Percentiles rank a stretch among this genome's conserved stretches.
Evolutionary conservation across 2,113 vertebrate species (phyloP).

Genomic region (Platanista minor): DNA sequence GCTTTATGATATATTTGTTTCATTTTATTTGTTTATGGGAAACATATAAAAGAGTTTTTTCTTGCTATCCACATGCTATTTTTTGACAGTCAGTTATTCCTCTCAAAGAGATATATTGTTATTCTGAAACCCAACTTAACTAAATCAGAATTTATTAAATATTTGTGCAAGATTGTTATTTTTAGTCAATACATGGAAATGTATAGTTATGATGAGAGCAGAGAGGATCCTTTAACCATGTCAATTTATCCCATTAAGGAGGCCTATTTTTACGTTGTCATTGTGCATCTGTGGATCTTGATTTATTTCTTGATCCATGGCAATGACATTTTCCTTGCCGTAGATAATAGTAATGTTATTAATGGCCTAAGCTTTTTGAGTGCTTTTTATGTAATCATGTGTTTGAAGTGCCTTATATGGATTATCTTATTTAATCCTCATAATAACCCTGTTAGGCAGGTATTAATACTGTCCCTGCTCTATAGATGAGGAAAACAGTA

Average conservation of each 20-base stretch:
- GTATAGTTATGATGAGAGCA: not conserved
- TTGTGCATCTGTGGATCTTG: not conserved
- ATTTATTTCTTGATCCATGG: not conserved
- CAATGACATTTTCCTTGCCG: not conserved
- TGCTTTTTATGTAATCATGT: not conserved
- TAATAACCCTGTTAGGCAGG: not conserved
- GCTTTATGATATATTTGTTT: not conserved
- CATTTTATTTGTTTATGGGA: not conserved
- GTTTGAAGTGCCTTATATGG: not conserved
- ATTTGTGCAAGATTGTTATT: not conserved
- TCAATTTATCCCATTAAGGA: not conserved
- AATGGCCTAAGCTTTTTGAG: not conserved
- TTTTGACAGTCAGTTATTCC: not conserved
- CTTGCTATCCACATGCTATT: not conserved
- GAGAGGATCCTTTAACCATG: not conserved
- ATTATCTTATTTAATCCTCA: not conserved
- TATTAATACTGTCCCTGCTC: not conserved
- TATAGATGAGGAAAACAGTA: not conserved
- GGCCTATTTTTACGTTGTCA: not conserved
- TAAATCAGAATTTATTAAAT: not conserved
- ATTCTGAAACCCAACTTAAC: not conserved
- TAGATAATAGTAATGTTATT: not conserved
- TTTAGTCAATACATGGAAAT: not conserved
- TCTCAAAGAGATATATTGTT: not conserved
- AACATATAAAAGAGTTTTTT: not conserved